Percentiles rank a stretch among this genome's conserved stretches.
Evolutionary conservation across 1,140 invertebrate species (phyloP).

Genomic region (Polypedilum pembai): DNA sequence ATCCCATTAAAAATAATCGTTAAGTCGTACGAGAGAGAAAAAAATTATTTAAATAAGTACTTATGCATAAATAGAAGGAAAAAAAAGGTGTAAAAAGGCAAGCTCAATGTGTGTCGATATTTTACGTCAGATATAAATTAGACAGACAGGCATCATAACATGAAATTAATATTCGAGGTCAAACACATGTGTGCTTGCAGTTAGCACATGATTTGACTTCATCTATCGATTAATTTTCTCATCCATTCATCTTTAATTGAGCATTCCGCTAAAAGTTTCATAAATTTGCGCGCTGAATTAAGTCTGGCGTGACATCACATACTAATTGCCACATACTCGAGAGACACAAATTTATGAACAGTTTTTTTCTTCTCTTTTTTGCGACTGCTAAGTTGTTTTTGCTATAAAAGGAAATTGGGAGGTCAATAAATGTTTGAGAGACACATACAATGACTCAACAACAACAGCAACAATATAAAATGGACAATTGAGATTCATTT

Average conservation of each 20-base stretch:
- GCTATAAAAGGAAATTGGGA: conserved; percentile 28
- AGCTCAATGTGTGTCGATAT: background rate
- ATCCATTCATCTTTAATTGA: background rate
- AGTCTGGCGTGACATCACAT: background rate
- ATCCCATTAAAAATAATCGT: no score
- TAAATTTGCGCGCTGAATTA: no score
- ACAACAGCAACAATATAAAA: background rate
- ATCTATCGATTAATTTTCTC: background rate
- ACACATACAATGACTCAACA: background rate
- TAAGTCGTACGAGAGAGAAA: no score
- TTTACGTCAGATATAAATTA: background rate
- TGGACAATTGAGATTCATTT: conserved; percentile 2
- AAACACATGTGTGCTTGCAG: background rate
- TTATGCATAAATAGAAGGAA: no score
- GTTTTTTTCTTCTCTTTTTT: background rate
- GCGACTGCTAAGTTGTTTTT: conserved; percentile 18
- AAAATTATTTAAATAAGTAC: no score
- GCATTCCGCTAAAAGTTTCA: no score
- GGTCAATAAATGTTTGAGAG: conserved; percentile 18
- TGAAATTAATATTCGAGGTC: conserved; percentile 12
- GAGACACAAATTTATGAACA: background rate
- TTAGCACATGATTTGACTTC: background rate
- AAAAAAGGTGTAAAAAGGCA: background rate
- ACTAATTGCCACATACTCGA: background rate
- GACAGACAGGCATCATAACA: conserved; percentile 4